Conservation (phyloP, 1,140 invertebrate genomes). For the Amyelois transitella region DNA sequence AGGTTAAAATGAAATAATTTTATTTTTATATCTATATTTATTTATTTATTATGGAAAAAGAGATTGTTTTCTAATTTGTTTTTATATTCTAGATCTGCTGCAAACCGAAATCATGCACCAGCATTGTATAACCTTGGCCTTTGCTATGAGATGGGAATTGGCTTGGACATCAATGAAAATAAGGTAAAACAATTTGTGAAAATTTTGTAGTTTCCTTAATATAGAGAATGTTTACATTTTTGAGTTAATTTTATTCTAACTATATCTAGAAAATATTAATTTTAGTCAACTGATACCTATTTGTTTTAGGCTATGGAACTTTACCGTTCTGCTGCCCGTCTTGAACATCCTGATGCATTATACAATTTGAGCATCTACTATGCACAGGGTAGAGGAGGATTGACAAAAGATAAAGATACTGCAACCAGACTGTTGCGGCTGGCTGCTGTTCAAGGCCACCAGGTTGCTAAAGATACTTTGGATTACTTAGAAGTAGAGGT, state of each 20-base stretch:
- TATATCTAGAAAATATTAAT: background rate
- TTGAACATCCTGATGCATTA: conserved; percentile 76
- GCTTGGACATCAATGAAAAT: conserved; percentile 74
- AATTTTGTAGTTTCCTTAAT: background rate
- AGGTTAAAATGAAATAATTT: conserved; percentile 29
- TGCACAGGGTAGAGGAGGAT: conserved; percentile 77
- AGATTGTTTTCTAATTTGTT: background rate
- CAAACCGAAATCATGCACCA: conserved; percentile 73
- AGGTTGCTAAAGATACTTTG: conserved; percentile 74
- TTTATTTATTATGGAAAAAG: background rate
- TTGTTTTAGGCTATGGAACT: conserved; percentile 75
- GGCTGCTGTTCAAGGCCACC: conserved; percentile 77
- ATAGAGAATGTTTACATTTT: background rate
- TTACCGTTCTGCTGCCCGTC: conserved; percentile 75
- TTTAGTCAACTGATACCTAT: conserved; percentile 7
- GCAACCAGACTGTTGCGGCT: conserved; percentile 72
- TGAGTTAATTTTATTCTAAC: background rate
- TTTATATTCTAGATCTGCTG: conserved; percentile 60
- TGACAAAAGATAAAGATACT: conserved; percentile 55
- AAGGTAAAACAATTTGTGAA: conserved; percentile 59
- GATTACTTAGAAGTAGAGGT: conserved; percentile 35
- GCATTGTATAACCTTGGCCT: conserved; percentile 78
- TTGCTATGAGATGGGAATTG: conserved; percentile 78
- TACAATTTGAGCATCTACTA: conserved; percentile 80
- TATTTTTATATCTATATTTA: background rate